Percentiles rank a stretch among this genome's conserved stretches.
phyloP scores from a whole-genome alignment of 2,113 vertebrate species.

The Mobula hypostoma region DNA sequence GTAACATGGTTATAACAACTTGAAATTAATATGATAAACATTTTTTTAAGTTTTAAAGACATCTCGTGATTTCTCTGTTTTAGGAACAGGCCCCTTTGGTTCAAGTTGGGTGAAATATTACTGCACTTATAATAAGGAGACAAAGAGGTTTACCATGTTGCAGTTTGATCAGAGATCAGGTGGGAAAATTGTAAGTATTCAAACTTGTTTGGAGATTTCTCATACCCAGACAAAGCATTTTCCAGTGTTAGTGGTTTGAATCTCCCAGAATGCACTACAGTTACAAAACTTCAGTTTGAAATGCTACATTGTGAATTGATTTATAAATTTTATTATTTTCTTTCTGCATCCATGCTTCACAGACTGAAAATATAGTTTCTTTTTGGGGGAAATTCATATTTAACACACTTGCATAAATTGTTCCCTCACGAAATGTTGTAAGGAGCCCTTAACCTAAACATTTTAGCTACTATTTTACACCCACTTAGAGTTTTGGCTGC shows the following conservation, averaged over 20 bases:
- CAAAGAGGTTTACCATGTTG: slow-evolving; percentile 86
- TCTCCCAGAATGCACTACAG: neutral
- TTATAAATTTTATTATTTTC: neutral
- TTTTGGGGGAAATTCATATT: neutral
- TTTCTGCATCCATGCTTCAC: neutral
- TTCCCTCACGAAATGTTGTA: neutral
- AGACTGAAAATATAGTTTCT: neutral
- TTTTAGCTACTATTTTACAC: neutral
- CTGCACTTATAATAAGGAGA: slow-evolving; percentile 85
- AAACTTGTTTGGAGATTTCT: neutral
- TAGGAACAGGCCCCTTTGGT: slow-evolving; percentile 91
- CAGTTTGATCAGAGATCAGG: slow-evolving; percentile 92
- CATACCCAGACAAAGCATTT: neutral
- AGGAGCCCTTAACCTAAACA: neutral
- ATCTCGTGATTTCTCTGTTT: slow-evolving; percentile 30
- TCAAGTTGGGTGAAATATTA: slow-evolving; percentile 98
- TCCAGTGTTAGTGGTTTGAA: neutral
- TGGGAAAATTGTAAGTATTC: slow-evolving; percentile 77
- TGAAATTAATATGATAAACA: no score
- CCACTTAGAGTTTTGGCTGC: neutral
- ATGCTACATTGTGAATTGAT: neutral
- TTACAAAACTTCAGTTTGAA: neutral
- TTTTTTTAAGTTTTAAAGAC: no score
- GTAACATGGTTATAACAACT: no score
- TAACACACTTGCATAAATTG: neutral